A percentile compares a stretch with the other conserved stretches of the same genome.
Evolutionary conservation across 2,113 vertebrate species (phyloP).

Genomic region (Erinaceus europaeus): DNA sequence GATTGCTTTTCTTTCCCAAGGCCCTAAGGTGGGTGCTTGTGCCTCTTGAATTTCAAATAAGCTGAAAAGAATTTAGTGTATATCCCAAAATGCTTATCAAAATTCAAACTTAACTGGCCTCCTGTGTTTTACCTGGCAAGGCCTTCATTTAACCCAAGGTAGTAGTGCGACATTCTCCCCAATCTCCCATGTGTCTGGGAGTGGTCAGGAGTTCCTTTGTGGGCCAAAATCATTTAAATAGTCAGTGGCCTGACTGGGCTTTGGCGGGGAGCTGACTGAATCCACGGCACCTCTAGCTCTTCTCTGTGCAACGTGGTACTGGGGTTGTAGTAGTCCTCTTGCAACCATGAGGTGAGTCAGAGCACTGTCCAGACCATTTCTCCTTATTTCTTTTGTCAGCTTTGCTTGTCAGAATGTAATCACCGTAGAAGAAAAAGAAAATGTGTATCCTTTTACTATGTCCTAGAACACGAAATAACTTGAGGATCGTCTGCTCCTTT

Average conservation of each 20-base stretch:
- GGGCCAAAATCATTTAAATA: background rate
- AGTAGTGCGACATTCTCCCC: background rate
- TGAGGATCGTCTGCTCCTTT: background rate
- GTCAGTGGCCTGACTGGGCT: background rate
- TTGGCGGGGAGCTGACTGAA: background rate
- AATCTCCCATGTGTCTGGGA: background rate
- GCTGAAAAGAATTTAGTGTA: background rate
- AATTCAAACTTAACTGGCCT: background rate
- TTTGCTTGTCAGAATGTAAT: background rate
- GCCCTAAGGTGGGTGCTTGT: too few species aligned
- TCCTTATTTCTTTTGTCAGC: too few species aligned
- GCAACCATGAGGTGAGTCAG: background rate
- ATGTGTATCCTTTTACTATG: background rate
- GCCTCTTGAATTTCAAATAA: background rate
- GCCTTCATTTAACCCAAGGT: background rate
- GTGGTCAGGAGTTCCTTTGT: background rate
- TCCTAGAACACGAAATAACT: background rate
- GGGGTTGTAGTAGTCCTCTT: background rate
- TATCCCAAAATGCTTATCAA: background rate
- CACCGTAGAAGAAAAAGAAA: background rate
- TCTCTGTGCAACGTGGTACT: background rate
- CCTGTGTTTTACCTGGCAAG: slow-evolving; percentile 7
- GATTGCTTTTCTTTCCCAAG: background rate
- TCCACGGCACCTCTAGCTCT: background rate
- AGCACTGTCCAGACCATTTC: too few species aligned